These are phyloP conservation scores for Hestina assimilis DNA, from an alignment of 1,140 invertebrate genomes.

Conservation along the genomic window DNA sequence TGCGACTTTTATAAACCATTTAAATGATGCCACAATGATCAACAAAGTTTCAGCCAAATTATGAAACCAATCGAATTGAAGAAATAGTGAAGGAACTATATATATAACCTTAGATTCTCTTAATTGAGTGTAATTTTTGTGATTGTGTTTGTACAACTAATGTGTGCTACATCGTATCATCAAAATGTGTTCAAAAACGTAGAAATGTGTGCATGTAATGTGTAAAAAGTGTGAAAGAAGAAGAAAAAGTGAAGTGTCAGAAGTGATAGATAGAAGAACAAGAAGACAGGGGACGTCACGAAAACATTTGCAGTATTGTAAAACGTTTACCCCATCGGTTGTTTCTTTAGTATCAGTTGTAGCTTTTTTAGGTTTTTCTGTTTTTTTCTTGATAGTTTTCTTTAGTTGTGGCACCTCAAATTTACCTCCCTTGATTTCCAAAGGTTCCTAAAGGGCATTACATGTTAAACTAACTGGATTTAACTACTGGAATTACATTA, in stretches of 20 bases:
- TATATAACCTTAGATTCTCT: too few species aligned
- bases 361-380: constrained; percentile 62
- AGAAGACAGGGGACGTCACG: constrained; percentile 37
- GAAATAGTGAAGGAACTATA: too few species aligned
- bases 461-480: constrained; percentile 45
- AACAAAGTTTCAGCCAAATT: constrained; percentile 21
- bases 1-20: constrained; percentile 52
- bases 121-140: too few species aligned
- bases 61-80: too few species aligned
- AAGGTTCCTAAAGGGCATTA: constrained; percentile 66
- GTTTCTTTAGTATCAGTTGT: constrained; percentile 65
- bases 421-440: constrained; percentile 69
- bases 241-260: not conserved
- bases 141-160: constrained; percentile 22
- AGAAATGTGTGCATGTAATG: constrained; percentile 7
- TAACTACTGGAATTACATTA: constrained; percentile 40
- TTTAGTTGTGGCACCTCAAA: constrained; percentile 70
- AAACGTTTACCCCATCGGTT: constrained; percentile 78
- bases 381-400: constrained; percentile 67
- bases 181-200: not conserved
- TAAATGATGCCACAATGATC: constrained; percentile 17
- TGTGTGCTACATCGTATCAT: constrained; percentile 2
- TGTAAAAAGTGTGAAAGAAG: constrained; percentile 9
- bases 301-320: constrained; percentile 22
- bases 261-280: constrained; percentile 15